Evolutionary conservation across 2,888 invertebrate genomes (phyloP).

Genomic region (Hydrotaea diabolus): DNA sequence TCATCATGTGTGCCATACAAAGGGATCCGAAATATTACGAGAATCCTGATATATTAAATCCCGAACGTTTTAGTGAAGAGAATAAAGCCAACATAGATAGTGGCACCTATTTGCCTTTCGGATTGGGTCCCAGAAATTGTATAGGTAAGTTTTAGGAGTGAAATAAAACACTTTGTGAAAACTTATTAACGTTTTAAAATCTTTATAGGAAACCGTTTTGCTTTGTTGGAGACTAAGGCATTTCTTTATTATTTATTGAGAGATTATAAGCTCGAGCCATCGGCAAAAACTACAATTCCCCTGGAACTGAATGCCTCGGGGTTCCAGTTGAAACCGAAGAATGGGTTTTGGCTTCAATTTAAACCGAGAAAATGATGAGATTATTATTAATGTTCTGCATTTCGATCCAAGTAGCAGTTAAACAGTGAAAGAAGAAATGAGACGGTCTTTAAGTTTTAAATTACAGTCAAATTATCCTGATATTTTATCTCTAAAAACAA

Average conservation of each 20-base stretch:
- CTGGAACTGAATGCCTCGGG: conserved; percentile 64
- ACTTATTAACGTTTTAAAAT: conserved; percentile 81
- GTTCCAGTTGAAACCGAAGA: conserved; percentile 66
- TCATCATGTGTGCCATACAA: conserved; percentile 80
- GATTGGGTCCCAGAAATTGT: conserved; percentile 84
- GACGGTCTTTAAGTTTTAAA: no score
- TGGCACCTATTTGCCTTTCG: conserved; percentile 82
- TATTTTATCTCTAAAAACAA: no score
- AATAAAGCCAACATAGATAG: conserved; percentile 81
- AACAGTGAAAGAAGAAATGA: no score
- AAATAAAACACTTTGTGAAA: no score
- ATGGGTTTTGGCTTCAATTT: conserved; percentile 69
- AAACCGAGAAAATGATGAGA: conserved; percentile 32
- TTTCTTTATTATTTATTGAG: conserved; percentile 70
- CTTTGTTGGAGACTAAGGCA: conserved; percentile 70
- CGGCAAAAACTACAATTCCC: conserved; percentile 68
- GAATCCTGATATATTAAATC: conserved; percentile 82
- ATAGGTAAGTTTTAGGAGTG: conserved; percentile 81
- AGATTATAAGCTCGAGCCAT: conserved; percentile 69
- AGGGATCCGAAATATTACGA: conserved; percentile 82
- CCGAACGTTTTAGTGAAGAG: conserved; percentile 83
- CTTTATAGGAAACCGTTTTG: conserved; percentile 69
- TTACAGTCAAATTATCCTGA: no score
- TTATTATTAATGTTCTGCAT: no score
- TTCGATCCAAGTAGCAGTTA: no score